phyloP scores from a whole-genome alignment of 2,888 invertebrate genomes.

The Macrosiphum euphorbiae region DNA sequence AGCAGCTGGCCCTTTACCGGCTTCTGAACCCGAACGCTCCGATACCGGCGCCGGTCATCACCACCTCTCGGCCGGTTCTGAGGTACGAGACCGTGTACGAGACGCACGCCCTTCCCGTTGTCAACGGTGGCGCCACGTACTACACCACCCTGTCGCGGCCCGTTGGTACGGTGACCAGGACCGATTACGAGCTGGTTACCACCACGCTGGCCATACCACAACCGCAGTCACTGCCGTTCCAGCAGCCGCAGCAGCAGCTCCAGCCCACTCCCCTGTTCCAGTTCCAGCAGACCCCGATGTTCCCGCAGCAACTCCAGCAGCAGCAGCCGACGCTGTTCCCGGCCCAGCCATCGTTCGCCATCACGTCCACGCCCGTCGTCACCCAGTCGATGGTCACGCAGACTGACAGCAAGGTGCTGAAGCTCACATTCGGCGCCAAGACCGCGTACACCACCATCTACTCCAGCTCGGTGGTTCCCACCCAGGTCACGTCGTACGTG shows the following conservation, averaged over 20 bases:
- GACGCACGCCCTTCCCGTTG: constrained; percentile 84
- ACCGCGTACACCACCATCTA: constrained; percentile 89
- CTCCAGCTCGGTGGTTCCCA: constrained; percentile 86
- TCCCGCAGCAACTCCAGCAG: constrained; percentile 67
- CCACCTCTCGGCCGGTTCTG: constrained; percentile 83
- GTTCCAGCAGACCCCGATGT: constrained; percentile 69
- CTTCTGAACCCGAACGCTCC: constrained; percentile 80
- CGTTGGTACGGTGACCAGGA: constrained; percentile 83
- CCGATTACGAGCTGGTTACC: constrained; percentile 83
- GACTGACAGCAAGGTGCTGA: constrained; percentile 84
- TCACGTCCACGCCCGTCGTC: constrained; percentile 85
- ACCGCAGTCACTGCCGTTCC: constrained; percentile 69
- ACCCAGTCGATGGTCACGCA: constrained; percentile 84
- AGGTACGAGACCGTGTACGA: constrained; percentile 85
- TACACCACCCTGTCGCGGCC: constrained; percentile 85
- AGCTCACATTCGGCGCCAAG: constrained; percentile 91
- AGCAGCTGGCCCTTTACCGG: constrained; percentile 80
- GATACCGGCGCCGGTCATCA: constrained; percentile 77
- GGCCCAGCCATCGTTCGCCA: constrained; percentile 78
- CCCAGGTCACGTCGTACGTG: constrained; percentile 85
- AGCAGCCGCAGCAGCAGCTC: neutral
- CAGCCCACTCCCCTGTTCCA: constrained; percentile 69
- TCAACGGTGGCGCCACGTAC: constrained; percentile 81
- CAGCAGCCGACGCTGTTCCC: constrained; percentile 73
- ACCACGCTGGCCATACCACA: constrained; percentile 78